phyloP scores from a whole-genome alignment of 2,113 vertebrate genomes.

The Solea senegalensis region DNA sequence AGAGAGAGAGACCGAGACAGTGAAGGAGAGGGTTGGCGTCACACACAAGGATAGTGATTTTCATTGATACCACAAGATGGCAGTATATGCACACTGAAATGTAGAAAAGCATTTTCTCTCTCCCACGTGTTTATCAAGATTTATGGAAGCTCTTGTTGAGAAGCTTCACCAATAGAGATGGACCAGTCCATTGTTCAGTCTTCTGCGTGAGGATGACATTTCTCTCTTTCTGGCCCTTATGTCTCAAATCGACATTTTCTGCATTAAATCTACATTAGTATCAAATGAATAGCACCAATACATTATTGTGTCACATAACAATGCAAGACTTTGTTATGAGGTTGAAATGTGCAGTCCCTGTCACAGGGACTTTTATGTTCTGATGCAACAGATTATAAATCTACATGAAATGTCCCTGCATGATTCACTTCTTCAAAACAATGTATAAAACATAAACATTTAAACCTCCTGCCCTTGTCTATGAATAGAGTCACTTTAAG shows the following conservation, averaged over 20 bases:
- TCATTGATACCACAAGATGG: constrained; percentile 53
- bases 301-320: neutral
- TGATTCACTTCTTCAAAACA: neutral
- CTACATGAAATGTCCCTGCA: neutral
- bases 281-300: too few relatives aligned
- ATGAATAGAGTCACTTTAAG: neutral
- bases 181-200: neutral
- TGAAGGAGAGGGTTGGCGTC: neutral
- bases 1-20: neutral
- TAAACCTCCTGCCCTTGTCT: neutral
- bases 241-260: too few relatives aligned
- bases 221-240: neutral
- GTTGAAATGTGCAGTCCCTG: neutral
- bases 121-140: neutral
- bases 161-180: constrained; percentile 6
- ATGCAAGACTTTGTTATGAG: neutral
- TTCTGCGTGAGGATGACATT: neutral
- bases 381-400: neutral
- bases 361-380: neutral
- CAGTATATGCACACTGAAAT: constrained; percentile 34
- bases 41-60: neutral
- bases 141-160: constrained; percentile 10
- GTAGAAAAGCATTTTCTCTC: neutral
- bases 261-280: too few relatives aligned
- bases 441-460: neutral